These are phyloP conservation scores for Sebastes elongatus DNA, from an alignment of 2,797 vertebrate species.

Conservation along the genomic window DNA sequence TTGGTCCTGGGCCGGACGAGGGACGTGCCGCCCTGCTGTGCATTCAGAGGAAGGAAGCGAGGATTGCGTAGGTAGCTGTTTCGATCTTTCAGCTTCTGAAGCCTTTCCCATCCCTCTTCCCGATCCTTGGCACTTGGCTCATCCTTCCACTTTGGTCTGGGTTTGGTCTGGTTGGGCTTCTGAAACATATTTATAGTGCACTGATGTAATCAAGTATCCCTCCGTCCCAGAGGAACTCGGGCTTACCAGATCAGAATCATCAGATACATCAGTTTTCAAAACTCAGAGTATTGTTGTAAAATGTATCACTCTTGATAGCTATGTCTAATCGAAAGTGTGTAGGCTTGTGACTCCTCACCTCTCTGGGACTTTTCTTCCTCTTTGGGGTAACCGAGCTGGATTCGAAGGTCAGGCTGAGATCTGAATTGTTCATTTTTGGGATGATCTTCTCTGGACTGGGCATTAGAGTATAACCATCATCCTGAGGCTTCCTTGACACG, in stretches of 20 bases:
- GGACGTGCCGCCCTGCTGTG: constrained; percentile 80
- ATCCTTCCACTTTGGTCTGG: constrained; percentile 69
- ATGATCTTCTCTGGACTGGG: constrained; percentile 1
- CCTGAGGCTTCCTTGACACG: constrained; percentile 40
- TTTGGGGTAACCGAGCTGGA: constrained; percentile 46
- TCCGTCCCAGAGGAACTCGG: neutral
- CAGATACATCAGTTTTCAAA: neutral
- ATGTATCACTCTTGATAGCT: neutral
- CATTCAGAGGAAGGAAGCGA: constrained; percentile 85
- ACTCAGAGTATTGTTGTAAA: neutral
- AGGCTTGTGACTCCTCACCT: constrained; percentile 69
- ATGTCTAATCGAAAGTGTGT: neutral
- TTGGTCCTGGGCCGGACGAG: constrained; percentile 79
- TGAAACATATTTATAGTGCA: constrained; percentile 21
- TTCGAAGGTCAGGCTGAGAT: constrained; percentile 64
- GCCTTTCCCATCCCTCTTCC: constrained; percentile 50
- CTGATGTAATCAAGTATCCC: neutral
- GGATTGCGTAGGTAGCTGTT: constrained; percentile 89
- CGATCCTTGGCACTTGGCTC: constrained; percentile 61
- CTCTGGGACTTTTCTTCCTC: constrained; percentile 13
- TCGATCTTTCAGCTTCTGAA: constrained; percentile 76
- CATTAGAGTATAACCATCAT: constrained; percentile 51
- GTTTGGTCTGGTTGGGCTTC: constrained; percentile 46
- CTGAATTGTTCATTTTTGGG: constrained; percentile 49
- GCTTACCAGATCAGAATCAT: neutral